Evolutionary conservation across 2,797 vertebrate species (phyloP), one percentile per base, ranked within the genome.

Genomic region (Loriculus beryllinus): DNA sequence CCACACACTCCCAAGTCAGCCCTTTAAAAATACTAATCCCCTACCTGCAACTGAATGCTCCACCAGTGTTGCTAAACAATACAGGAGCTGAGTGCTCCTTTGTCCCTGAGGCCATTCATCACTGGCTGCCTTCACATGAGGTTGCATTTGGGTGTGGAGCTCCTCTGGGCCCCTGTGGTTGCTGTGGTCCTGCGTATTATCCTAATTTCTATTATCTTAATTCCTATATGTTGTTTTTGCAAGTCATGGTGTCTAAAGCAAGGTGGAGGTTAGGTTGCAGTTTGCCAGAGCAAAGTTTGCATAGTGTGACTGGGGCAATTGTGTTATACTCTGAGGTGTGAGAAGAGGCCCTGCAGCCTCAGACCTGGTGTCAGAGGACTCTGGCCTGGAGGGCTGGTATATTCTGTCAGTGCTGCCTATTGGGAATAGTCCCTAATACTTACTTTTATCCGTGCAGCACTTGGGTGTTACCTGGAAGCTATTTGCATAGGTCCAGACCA

Each of bases 371-470:
- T 77, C 86, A 71, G 86, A 88, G 72, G 31, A 67, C 51, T 85
- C 70, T 71, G 57, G 82, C 71, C 79, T 79, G 79, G 43, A 82
- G 72, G 71, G 49, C 19, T 3, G 26, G n/a, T 51, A 0, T 93
- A 83, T 93, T 95, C 87, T 91, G 91, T 91, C 91, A 68, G 85
- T 75, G 89, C 57, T 91, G 72, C n/a, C 48, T 71, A 2, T 64
- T 70, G 64, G 90, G 86, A 87, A 40, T 86, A 69, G 87, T 88
- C 65, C 72, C 59, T 69, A 49, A 35, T 33, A 40, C 42, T 81
- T 37, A 20, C 52, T 91, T 77, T 78, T 14, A 1, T 3, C 75
- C 6, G 5, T 64, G 79, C 56, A 48, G 86, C 51, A 1, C 43
- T 71, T 29, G 29, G 52, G 33, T 85, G 71, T 85, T 82, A 56